Evolutionary conservation across 2,113 vertebrate genomes (phyloP), one percentile per base, ranked within the genome.

Genomic region (Speoplatyrhinus poulsoni): DNA sequence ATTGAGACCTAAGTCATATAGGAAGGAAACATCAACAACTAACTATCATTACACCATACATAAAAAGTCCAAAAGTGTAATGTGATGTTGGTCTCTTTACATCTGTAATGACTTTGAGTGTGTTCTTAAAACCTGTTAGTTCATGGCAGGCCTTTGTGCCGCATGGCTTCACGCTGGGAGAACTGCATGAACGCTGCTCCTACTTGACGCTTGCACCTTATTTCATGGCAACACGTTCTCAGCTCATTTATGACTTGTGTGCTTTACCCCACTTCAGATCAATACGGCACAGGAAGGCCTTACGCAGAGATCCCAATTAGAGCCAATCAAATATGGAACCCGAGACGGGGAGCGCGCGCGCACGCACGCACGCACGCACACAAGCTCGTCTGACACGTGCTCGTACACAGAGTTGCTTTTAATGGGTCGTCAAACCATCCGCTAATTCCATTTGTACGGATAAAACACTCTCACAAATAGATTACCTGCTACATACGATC

Each of bases 401-500:
- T 17, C 17, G 11, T 12, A 57, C 66, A 55, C 76, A 61, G 19
- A 33, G 70, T 81, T 76, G 84, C 82, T 89, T 90, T 88, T 83
- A 89, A 89, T 84, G 79, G 76, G 84, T 87, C 69, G 69, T 85
- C 79, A 81, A 87, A 82, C 85, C 85, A 81, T 77, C 81, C 75
- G 60, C 88, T 92, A 92, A 92, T 92, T 93, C 89, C 86, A 89
- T 91, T 93, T 93, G 84, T 88, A 85, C 77, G 79, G 82, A 89
- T 88, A 86, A 85, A 90, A 90, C 83, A 83, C 90, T 90, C 85
- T 84, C 88, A 90, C 87, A 90, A 89, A 90, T 87, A 91, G 88
- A 87, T 90, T 92, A 92, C 91, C 88, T 91, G 89, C 91, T 91
- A 85, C 89, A 91, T 88, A 83, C 72, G 87, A 91, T 91, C 85